Evolutionary conservation across 2,113 vertebrate genomes (phyloP).

Genomic region (Hemiprocne comata): DNA sequence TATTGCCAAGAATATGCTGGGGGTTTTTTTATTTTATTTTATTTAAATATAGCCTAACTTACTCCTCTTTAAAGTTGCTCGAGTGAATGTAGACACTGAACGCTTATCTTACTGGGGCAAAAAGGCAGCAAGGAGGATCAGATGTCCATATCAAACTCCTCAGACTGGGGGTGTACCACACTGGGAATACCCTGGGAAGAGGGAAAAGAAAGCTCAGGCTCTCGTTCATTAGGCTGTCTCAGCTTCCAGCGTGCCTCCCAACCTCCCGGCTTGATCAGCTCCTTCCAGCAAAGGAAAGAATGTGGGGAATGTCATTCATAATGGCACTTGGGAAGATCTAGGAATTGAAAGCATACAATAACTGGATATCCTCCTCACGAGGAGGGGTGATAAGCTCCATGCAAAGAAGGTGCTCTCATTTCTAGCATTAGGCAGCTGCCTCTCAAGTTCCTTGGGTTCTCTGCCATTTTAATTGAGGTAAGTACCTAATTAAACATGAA

Average conservation of each 20-base stretch:
- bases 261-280: neutral
- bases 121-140: neutral
- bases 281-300: slow-evolving; percentile 23
- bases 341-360: neutral
- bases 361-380: neutral
- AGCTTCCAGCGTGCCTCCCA: neutral
- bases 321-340: neutral
- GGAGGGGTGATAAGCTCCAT: neutral
- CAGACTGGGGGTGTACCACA: rapidly evolving
- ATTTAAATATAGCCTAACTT: slow-evolving; percentile 7
- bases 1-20: slow-evolving; percentile 32
- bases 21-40: neutral
- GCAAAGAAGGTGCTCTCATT: neutral
- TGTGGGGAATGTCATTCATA: slow-evolving; percentile 34
- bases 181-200: neutral
- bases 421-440: rapidly evolving
- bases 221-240: neutral
- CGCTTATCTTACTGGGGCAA: neutral
- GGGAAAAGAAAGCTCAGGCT: neutral
- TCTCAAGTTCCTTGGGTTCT: neutral
- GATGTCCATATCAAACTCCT: neutral
- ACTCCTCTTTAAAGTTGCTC: neutral
- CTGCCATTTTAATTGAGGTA: neutral
- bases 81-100: neutral
- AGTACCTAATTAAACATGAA: neutral